phyloP scores from a whole-genome alignment of 2,113 vertebrate species.

The Haemorhous mexicanus region DNA sequence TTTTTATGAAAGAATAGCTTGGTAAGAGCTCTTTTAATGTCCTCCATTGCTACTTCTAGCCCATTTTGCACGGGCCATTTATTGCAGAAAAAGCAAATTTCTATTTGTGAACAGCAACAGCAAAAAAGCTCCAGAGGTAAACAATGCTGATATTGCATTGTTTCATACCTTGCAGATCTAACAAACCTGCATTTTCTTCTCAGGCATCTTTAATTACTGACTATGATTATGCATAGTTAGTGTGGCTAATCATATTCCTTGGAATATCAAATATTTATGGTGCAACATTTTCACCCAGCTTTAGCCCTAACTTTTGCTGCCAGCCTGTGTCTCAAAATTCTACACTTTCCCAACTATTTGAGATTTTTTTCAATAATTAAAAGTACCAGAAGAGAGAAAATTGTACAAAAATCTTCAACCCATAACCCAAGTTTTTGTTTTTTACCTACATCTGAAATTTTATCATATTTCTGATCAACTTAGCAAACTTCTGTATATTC shows the following conservation, averaged over 20 bases:
- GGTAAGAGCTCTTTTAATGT: conserved; percentile 1
- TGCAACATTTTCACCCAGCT: neutral
- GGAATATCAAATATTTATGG: neutral
- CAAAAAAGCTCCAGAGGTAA: neutral
- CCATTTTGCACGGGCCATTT: conserved; percentile 27
- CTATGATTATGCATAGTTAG: neutral
- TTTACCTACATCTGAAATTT: neutral
- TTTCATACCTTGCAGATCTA: neutral
- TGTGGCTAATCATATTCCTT: neutral
- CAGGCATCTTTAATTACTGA: neutral
- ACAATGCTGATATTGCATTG: neutral
- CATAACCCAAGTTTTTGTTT: rapidly evolving
- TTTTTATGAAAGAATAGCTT: conserved; percentile 11
- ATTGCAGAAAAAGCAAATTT: conserved; percentile 3
- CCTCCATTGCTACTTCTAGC: neutral
- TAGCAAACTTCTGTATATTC: neutral
- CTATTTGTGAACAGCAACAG: neutral
- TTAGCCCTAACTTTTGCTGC: neutral
- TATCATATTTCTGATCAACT: neutral
- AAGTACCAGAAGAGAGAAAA: neutral
- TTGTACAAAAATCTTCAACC: neutral
- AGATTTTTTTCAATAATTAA: neutral
- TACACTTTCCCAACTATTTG: neutral
- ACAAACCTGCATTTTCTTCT: neutral
- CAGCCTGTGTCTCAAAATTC: neutral